phyloP scores from a whole-genome alignment of 2,797 vertebrate species.

The Sebastes oblongus region DNA sequence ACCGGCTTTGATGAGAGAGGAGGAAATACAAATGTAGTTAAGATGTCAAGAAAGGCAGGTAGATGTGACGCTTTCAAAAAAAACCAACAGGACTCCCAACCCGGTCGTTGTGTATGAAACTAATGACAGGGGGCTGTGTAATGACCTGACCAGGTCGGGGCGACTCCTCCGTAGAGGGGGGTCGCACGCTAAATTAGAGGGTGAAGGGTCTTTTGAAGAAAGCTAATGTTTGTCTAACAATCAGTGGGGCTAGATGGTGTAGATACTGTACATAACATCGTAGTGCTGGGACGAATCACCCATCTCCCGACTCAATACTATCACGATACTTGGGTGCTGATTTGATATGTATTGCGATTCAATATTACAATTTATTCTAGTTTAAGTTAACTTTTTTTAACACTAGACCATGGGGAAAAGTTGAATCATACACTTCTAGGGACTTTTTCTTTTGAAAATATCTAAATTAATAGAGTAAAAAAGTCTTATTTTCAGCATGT shows the following conservation, averaged over 20 bases:
- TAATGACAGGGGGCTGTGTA: constrained; percentile 54
- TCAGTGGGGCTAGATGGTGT: neutral
- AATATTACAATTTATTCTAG: no score
- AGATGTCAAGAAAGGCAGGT: constrained; percentile 32
- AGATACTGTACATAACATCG: neutral
- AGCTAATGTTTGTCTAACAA: constrained; percentile 23
- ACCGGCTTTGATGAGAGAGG: constrained; percentile 63
- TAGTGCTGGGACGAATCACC: no score
- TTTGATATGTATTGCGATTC: no score
- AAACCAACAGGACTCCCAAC: constrained; percentile 24
- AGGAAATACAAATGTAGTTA: constrained; percentile 48
- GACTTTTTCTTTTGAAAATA: no score
- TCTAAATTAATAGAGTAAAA: no score
- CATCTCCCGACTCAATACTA: no score
- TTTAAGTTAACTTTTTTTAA: no score
- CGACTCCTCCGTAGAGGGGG: constrained; percentile 1
- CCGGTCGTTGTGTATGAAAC: constrained; percentile 17
- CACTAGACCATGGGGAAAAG: no score
- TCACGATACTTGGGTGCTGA: no score
- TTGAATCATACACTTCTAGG: no score
- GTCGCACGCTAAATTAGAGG: constrained; percentile 47
- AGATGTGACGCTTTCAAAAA: constrained; percentile 44
- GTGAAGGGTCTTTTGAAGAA: constrained; percentile 43
- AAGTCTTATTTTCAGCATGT: no score
- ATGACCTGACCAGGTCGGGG: constrained; percentile 55